phyloP scores from a whole-genome alignment of 2,113 vertebrate genomes.

The Chloropsis hardwickii region DNA sequence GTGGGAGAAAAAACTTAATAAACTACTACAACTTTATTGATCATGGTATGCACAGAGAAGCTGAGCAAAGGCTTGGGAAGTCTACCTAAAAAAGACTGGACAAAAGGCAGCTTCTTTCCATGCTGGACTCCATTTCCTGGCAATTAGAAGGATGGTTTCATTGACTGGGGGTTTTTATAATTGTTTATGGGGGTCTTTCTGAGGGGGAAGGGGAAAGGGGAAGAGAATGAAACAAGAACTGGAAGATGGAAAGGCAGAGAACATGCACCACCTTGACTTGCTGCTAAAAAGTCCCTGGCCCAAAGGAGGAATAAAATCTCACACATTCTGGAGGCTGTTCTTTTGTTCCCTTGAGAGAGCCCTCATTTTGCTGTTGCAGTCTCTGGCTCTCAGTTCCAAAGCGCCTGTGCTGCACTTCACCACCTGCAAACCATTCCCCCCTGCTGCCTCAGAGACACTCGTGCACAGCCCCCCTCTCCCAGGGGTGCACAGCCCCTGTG shows the following conservation, averaged over 20 bases:
- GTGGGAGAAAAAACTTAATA: neutral
- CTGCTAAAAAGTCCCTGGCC: neutral
- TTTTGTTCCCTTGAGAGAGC: neutral
- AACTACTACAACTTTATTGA: neutral
- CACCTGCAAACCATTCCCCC: neutral
- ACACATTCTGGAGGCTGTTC: neutral
- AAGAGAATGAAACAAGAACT: neutral
- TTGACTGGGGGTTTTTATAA: neutral
- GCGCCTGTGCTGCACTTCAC: accelerated
- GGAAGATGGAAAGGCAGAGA: neutral
- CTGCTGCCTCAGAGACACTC: accelerated
- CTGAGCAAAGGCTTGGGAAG: neutral
- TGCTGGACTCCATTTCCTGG: neutral
- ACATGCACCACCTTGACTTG: neutral
- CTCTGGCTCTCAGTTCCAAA: neutral
- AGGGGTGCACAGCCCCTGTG: neutral
- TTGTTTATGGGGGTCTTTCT: neutral
- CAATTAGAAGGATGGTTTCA: neutral
- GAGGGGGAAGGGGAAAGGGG: accelerated
- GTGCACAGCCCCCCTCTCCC: accelerated
- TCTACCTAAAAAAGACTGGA: neutral
- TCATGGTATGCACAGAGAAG: neutral
- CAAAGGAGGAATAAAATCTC: neutral
- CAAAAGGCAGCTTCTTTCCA: neutral
- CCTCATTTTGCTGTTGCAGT: neutral